A percentile compares a stretch with the other conserved stretches of the same genome.
phyloP scores from a whole-genome alignment of 1,140 invertebrate genomes.

The Aphidius gifuensis region DNA sequence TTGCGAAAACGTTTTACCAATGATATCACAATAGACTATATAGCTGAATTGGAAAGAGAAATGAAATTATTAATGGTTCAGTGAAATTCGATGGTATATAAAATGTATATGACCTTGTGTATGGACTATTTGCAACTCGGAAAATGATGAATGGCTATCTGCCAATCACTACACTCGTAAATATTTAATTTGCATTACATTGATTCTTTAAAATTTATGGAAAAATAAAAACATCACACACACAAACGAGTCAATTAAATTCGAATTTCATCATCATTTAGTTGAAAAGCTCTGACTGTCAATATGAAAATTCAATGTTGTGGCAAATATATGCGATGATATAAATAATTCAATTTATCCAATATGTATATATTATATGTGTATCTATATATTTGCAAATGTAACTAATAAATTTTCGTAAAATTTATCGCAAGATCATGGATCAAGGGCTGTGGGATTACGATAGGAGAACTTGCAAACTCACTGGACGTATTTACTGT shows the following conservation, averaged over 20 bases:
- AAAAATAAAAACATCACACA: background rate
- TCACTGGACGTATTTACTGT: slow-evolving; percentile 55
- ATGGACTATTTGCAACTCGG: slow-evolving; percentile 29
- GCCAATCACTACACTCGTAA: slow-evolving; percentile 25
- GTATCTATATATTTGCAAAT: slow-evolving; percentile 4
- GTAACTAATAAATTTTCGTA: slow-evolving; percentile 41
- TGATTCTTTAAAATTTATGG: slow-evolving; percentile 3
- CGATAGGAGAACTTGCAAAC: slow-evolving; percentile 47
- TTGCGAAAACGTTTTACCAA: slow-evolving; percentile 23
- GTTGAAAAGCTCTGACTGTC: background rate
- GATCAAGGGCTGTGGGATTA: slow-evolving; percentile 36
- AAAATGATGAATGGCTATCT: slow-evolving; percentile 34
- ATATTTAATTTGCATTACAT: background rate
- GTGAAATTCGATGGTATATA: slow-evolving; percentile 9
- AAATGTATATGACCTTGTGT: slow-evolving; percentile 20
- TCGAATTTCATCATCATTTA: background rate
- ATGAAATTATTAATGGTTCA: slow-evolving; percentile 31
- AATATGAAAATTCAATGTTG: background rate
- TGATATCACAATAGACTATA: slow-evolving; percentile 29
- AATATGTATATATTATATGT: background rate
- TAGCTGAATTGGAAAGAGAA: slow-evolving; percentile 14
- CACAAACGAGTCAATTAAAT: slow-evolving; percentile 14
- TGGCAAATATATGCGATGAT: background rate
- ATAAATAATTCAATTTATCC: slow-evolving; percentile 18
- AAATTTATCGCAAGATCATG: slow-evolving; percentile 47